Conservation (phyloP, 2,113 vertebrate genomes). For the Corynorhinus townsendii region DNA sequence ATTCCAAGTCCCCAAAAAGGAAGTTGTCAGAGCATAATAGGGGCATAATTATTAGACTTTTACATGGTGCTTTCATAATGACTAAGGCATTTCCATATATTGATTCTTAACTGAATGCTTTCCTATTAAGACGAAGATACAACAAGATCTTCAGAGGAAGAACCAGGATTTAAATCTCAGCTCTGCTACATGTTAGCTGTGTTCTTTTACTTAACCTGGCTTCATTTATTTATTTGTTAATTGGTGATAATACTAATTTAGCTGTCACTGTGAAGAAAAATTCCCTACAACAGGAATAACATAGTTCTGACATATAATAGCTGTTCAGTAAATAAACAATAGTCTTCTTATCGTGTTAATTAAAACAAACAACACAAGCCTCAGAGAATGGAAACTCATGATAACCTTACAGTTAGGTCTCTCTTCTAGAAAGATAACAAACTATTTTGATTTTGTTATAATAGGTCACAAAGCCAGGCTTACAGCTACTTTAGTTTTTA, state of each 20-base stretch:
- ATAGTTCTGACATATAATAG: not conserved
- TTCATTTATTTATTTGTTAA: slow-evolving; percentile 4
- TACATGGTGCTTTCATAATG: slow-evolving; percentile 22
- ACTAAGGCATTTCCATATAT: slow-evolving; percentile 39
- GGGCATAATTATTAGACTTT: slow-evolving; percentile 29
- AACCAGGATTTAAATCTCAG: slow-evolving; percentile 22
- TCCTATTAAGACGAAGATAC: slow-evolving; percentile 8
- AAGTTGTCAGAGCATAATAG: slow-evolving; percentile 5
- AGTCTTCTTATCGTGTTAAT: not conserved
- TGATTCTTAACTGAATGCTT: slow-evolving; percentile 30
- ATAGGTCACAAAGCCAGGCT: not conserved
- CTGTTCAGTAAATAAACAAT: not conserved
- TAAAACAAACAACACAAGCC: slow-evolving; percentile 21
- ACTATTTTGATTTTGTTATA: slow-evolving; percentile 29
- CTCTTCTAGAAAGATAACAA: slow-evolving; percentile 20
- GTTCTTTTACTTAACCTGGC: not conserved
- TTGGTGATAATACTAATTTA: not conserved
- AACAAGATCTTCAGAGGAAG: not conserved
- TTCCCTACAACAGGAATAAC: not conserved
- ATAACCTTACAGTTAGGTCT: not conserved
- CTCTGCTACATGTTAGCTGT: not conserved
- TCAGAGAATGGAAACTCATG: not conserved
- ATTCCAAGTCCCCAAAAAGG: not conserved
- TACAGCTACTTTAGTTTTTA: not conserved
- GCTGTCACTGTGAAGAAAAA: not conserved